These are phyloP conservation scores for Drosophila ananassae DNA, from an alignment of 1,140 invertebrate genomes.

Conservation along the genomic window DNA sequence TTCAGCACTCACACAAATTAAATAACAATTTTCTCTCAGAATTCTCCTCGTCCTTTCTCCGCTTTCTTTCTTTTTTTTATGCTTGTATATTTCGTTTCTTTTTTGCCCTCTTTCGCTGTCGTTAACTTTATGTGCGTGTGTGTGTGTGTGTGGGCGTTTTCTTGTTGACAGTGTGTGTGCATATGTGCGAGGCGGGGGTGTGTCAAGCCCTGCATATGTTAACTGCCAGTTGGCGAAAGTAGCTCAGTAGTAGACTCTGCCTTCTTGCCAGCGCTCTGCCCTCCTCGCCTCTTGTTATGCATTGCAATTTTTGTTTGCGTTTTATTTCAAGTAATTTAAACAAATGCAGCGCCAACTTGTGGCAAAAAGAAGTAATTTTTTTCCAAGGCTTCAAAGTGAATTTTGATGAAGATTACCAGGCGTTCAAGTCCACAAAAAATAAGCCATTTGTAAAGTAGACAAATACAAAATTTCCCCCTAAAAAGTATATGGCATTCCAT, in stretches of 20 bases:
- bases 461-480: no score
- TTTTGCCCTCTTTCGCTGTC: conserved; percentile 38
- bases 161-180: conserved; percentile 60
- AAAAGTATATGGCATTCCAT: no score
- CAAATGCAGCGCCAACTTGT: conserved; percentile 31
- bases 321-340: conserved; percentile 48
- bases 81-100: conserved; percentile 17
- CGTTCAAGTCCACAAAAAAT: not conserved
- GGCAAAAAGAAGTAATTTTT: conserved; percentile 2
- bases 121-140: conserved; percentile 72
- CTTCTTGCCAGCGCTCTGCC: conserved; percentile 6
- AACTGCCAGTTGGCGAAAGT: conserved; percentile 50
- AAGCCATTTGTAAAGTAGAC: not conserved
- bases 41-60: conserved; percentile 47
- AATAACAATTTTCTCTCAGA: conserved; percentile 77
- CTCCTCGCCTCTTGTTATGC: conserved; percentile 7
- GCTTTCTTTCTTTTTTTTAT: conserved; percentile 20
- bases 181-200: conserved; percentile 36
- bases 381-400: conserved; percentile 17
- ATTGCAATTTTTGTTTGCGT: conserved; percentile 19
- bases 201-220: conserved; percentile 56
- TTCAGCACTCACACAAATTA: conserved; percentile 80
- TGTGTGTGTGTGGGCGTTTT: conserved; percentile 65
- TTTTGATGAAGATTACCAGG: conserved; percentile 36
- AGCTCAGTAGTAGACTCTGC: conserved; percentile 48